phyloP scores from a whole-genome alignment of 2,113 vertebrate genomes.

The Pangasianodon gigas region DNA sequence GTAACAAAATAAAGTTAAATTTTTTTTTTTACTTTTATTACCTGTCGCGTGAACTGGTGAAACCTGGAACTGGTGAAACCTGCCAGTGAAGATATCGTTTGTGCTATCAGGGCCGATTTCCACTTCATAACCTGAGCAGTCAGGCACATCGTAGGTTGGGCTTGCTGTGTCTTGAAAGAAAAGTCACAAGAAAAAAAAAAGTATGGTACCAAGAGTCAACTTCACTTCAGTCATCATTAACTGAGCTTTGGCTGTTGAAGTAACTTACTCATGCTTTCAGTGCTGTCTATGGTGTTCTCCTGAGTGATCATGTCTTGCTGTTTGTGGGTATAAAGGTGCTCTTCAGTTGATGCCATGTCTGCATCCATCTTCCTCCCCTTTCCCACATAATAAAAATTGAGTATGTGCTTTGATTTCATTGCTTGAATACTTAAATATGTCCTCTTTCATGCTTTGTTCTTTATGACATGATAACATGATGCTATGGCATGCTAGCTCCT shows the following conservation, averaged over 20 bases:
- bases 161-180: conserved; percentile 27
- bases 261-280: conserved; percentile 74
- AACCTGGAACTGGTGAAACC: conserved; percentile 73
- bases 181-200: neutral
- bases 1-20: neutral
- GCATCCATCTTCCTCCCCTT: conserved; percentile 71
- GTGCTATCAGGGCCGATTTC: conserved; percentile 56
- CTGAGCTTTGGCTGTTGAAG: neutral
- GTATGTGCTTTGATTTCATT: neutral
- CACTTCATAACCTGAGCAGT: conserved; percentile 52
- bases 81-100: conserved; percentile 7
- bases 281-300: conserved; percentile 80
- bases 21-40: conserved; percentile 39
- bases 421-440: too few relatives aligned
- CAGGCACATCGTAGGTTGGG: conserved; percentile 51
- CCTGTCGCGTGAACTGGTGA: conserved; percentile 66
- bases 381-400: neutral
- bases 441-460: neutral
- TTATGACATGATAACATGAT: neutral
- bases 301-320: conserved; percentile 63
- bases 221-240: too few relatives aligned
- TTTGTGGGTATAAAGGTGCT: conserved; percentile 71
- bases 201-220: neutral
- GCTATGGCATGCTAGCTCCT: conserved; percentile 31
- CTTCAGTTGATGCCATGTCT: conserved; percentile 65